A percentile compares a stretch with the other conserved stretches of the same genome.
phyloP scores from a whole-genome alignment of 2,888 invertebrate species.

The Orthosia cruda region DNA sequence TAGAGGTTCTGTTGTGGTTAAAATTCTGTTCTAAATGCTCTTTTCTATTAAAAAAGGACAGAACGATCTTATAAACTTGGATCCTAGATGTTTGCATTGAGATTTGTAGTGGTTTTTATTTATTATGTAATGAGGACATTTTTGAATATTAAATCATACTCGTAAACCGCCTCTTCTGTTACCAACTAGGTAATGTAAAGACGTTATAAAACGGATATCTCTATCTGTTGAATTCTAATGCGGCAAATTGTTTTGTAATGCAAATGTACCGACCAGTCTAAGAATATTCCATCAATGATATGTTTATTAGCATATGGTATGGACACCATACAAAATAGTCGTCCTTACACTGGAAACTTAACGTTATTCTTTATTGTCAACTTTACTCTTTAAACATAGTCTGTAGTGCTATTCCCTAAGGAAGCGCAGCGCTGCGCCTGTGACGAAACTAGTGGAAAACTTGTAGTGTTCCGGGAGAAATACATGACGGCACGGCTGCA shows the following conservation, averaged over 20 bases:
- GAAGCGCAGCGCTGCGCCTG: too few relatives aligned
- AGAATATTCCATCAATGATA: slow-evolving; percentile 19
- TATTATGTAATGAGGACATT: background rate
- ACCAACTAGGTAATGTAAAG: slow-evolving; percentile 1
- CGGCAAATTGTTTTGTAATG: slow-evolving; percentile 38
- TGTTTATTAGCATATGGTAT: slow-evolving; percentile 18
- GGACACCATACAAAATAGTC: slow-evolving; percentile 3
- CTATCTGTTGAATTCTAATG: slow-evolving; percentile 50
- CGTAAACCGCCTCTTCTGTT: background rate
- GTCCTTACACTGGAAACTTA: background rate
- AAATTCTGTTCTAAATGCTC: too few relatives aligned
- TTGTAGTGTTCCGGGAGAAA: too few relatives aligned
- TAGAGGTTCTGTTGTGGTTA: background rate
- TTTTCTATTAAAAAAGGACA: background rate
- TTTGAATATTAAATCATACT: background rate
- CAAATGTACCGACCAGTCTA: slow-evolving; percentile 27
- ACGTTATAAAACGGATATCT: slow-evolving; percentile 49
- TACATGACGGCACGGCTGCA: too few relatives aligned
- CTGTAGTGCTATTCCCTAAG: too few relatives aligned
- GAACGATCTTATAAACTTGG: background rate
- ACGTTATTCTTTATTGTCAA: background rate
- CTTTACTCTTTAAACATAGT: background rate
- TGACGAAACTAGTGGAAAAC: too few relatives aligned
- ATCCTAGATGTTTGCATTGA: background rate
- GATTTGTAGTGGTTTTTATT: background rate